These are phyloP conservation scores for Brachionus rotundiformis DNA, from an alignment of 1,140 invertebrate species.

Conservation along the genomic window DNA sequence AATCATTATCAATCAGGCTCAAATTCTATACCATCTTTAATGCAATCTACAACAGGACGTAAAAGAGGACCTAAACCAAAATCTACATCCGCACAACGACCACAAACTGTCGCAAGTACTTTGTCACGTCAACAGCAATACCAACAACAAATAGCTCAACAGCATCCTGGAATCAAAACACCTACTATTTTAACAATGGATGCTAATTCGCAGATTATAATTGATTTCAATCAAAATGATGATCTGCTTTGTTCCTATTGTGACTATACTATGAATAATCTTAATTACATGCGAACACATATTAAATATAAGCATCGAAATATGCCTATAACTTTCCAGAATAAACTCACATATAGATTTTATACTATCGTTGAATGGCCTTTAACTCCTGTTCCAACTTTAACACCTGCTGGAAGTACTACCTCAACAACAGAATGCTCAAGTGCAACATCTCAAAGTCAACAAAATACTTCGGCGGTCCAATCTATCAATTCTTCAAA, in stretches of 20 bases:
- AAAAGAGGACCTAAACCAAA: slow-evolving; percentile 22
- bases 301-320: slow-evolving; percentile 51
- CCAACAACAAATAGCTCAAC: slow-evolving; percentile 35
- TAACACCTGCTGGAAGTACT: slow-evolving; percentile 10
- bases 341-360: slow-evolving; percentile 34
- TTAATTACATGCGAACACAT: slow-evolving; percentile 51
- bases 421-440: neutral
- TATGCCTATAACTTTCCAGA: slow-evolving; percentile 51
- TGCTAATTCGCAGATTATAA: slow-evolving; percentile 48
- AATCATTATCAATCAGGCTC: neutral
- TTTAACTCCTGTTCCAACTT: slow-evolving; percentile 34
- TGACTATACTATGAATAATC: slow-evolving; percentile 51
- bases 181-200: slow-evolving; percentile 47
- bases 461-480: neutral
- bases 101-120: slow-evolving; percentile 19
- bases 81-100: neutral
- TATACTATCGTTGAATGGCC: slow-evolving; percentile 51
- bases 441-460: neutral
- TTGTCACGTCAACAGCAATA: slow-evolving; percentile 19
- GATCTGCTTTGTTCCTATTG: slow-evolving; percentile 45
- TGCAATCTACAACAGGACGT: neutral
- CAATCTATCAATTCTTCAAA: too few species aligned
- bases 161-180: slow-evolving; percentile 39
- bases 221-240: slow-evolving; percentile 51
- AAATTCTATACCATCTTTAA: neutral